A percentile compares a stretch with the other conserved stretches of the same genome.
These are phyloP conservation scores for Plecotus auritus DNA, from an alignment of 2,113 vertebrate species.

Conservation along the genomic window DNA sequence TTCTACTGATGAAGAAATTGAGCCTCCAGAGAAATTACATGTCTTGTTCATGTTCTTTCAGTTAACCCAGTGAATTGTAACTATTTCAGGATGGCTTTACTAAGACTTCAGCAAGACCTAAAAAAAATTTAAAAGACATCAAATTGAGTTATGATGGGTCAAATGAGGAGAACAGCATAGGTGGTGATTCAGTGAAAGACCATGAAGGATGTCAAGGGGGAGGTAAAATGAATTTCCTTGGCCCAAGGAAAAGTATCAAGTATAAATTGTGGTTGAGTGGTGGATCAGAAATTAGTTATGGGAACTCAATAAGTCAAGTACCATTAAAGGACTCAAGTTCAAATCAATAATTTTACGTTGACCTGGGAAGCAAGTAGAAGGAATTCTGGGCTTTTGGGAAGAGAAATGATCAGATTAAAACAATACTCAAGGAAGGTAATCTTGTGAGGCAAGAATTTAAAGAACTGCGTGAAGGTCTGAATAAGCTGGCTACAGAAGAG, in stretches of 20 bases:
- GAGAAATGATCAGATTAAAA: not conserved
- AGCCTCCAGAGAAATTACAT: not conserved
- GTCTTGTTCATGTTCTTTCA: not conserved
- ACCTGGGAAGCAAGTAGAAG: conserved; percentile 21
- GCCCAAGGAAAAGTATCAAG: not conserved
- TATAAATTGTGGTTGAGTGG: not conserved
- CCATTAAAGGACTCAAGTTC: not conserved
- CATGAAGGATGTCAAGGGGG: not conserved
- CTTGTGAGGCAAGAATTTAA: not conserved
- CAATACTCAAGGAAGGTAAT: not conserved
- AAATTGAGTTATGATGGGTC: not conserved
- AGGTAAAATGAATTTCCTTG: conserved; percentile 21
- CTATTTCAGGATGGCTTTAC: not conserved
- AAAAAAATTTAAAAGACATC: not conserved
- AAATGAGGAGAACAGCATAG: not conserved
- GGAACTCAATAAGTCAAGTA: conserved; percentile 29
- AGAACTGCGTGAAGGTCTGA: not conserved
- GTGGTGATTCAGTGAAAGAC: not conserved
- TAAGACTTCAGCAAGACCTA: conserved; percentile 3
- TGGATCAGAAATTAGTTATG: conserved; percentile 17
- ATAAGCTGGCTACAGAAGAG: not conserved
- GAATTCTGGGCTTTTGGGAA: conserved; percentile 22
- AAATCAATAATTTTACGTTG: conserved; percentile 27
- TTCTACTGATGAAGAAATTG: not conserved
- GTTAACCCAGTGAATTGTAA: not conserved